A percentile compares a stretch with the other conserved stretches of the same genome.
Conservation (phyloP, 2,888 invertebrate genomes). For the Nomada flava region DNA sequence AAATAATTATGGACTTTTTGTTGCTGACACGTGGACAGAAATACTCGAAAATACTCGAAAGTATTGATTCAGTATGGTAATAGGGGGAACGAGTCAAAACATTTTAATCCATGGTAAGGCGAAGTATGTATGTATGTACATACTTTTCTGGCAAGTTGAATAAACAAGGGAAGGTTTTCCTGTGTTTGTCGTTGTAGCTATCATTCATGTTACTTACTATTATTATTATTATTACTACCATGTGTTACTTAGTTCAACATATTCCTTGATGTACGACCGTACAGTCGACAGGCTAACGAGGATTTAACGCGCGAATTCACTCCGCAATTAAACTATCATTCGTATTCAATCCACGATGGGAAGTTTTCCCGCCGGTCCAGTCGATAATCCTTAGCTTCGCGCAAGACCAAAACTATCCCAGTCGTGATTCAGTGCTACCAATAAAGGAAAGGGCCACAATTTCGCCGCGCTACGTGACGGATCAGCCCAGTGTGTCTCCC, state of each 20-base stretch:
- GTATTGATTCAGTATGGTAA: constrained; percentile 3
- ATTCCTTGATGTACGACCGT: neutral
- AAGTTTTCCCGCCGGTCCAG: too few species aligned
- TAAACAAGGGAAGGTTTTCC: neutral
- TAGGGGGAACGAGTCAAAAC: neutral
- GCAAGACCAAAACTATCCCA: neutral
- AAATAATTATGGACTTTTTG: constrained; percentile 16
- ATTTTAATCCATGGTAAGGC: neutral
- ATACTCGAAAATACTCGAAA: neutral
- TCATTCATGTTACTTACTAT: too few species aligned
- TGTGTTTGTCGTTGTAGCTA: too few species aligned
- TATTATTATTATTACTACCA: too few species aligned
- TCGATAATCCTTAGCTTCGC: neutral
- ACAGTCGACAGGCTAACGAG: neutral
- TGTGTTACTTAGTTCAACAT: too few species aligned
- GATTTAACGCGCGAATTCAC: neutral
- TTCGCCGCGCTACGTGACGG: constrained; percentile 21
- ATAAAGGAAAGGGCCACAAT: constrained; percentile 9
- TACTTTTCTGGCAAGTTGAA: neutral
- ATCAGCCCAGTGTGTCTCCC: constrained; percentile 15
- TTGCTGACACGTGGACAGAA: neutral
- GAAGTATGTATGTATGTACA: neutral
- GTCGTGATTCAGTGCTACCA: neutral
- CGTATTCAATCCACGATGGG: neutral
- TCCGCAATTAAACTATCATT: neutral